These are phyloP conservation scores for Hydroisotoma schaefferi DNA, from an alignment of 2,888 invertebrate genomes.

Conservation along the genomic window DNA sequence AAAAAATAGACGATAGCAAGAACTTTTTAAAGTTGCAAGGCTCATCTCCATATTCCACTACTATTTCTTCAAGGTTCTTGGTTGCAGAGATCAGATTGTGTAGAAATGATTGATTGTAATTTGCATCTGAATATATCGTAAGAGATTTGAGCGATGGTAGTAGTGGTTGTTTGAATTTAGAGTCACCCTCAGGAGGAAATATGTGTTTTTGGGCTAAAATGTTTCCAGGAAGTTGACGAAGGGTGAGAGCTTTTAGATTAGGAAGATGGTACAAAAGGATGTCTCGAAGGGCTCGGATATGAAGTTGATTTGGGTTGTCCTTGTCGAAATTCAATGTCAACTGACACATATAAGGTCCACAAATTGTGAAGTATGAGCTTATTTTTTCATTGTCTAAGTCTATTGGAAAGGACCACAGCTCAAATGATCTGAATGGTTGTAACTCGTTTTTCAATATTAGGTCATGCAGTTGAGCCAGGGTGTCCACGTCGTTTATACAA, in stretches of 20 bases:
- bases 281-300: slow-evolving; percentile 29
- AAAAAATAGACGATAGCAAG: slow-evolving; percentile 25
- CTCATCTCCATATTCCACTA: slow-evolving; percentile 35
- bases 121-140: slow-evolving; percentile 34
- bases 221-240: slow-evolving; percentile 30
- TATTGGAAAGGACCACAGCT: slow-evolving; percentile 29
- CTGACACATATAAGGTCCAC: slow-evolving; percentile 32
- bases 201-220: slow-evolving; percentile 25
- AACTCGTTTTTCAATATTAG: slow-evolving; percentile 23
- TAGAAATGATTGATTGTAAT: slow-evolving; percentile 27
- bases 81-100: slow-evolving; percentile 27
- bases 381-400: slow-evolving; percentile 22
- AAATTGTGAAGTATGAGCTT: slow-evolving; percentile 19
- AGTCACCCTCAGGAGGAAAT: slow-evolving; percentile 28
- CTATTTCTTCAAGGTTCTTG: slow-evolving; percentile 22
- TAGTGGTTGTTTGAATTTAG: slow-evolving; percentile 19
- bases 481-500: not conserved
- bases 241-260: slow-evolving; percentile 25
- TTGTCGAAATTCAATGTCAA: slow-evolving; percentile 36
- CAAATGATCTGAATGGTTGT: slow-evolving; percentile 35
- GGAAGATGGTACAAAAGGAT: slow-evolving; percentile 34
- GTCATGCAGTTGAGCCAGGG: slow-evolving; percentile 6
- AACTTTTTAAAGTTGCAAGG: slow-evolving; percentile 33
- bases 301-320: slow-evolving; percentile 24
- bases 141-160: slow-evolving; percentile 24